These are phyloP conservation scores for Ecliptopera silaceata DNA, from an alignment of 2,888 invertebrate species.

Conservation along the genomic window DNA sequence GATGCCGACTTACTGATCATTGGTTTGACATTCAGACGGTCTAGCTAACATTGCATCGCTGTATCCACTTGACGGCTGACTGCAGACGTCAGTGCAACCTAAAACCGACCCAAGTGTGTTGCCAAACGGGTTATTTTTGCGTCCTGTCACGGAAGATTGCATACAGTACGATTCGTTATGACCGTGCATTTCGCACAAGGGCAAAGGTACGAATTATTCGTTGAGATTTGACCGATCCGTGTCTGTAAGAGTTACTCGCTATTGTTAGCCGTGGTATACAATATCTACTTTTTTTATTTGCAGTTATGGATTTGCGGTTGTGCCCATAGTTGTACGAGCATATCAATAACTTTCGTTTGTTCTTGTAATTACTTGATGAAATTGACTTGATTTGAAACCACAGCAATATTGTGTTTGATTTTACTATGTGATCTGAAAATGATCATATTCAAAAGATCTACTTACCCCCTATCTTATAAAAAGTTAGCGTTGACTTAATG, in stretches of 20 bases:
- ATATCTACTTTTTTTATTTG: neutral
- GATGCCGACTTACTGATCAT: constrained; percentile 64
- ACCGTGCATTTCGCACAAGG: constrained; percentile 77
- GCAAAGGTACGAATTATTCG: constrained; percentile 71
- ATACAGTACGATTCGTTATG: constrained; percentile 63
- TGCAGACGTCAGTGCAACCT: constrained; percentile 41
- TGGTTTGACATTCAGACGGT: constrained; percentile 82
- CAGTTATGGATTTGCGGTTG: constrained; percentile 50
- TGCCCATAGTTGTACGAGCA: constrained; percentile 59
- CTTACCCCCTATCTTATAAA: no score
- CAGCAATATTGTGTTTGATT: no score
- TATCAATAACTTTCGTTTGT: constrained; percentile 49
- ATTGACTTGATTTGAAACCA: no score
- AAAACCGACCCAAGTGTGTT: constrained; percentile 43
- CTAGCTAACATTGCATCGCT: constrained; percentile 76
- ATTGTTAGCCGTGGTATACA: constrained; percentile 37
- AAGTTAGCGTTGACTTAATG: no score
- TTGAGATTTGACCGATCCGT: constrained; percentile 62
- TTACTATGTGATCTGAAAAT: no score
- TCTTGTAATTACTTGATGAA: neutral
- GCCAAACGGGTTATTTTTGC: constrained; percentile 41
- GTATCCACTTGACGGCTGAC: constrained; percentile 52
- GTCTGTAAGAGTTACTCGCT: constrained; percentile 53
- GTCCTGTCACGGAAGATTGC: constrained; percentile 49
- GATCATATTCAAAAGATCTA: no score